Evolutionary conservation across 2,113 vertebrate species (phyloP), one percentile per base, ranked within the genome.

Genomic region (Pagrus major): DNA sequence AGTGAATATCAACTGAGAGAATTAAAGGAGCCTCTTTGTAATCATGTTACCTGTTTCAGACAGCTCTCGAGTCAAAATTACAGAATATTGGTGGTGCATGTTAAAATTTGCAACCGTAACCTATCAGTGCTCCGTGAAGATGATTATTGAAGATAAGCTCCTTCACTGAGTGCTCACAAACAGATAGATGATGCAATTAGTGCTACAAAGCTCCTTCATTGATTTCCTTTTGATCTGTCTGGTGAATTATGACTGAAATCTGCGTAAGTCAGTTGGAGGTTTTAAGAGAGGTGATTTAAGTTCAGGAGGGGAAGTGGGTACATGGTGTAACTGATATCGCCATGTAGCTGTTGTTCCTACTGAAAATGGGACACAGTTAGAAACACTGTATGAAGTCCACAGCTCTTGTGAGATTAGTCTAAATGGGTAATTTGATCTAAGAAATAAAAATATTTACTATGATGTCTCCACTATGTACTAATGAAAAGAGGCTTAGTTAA

Each of bases 131-230:
- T 67, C 23, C 0, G 1, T 58, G 33, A 67, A 33, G 46, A 9
- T 0, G 29, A 25, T 29, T 51, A 44, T 66, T 69, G 9, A 81
- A 60, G 18, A 54, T 49, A 29, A 23, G 23, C 29, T 73, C 12
- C 25, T 61, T 58, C 27, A 37, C 60, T 41, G 16, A 35, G 39
- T 33, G 2, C 63, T 44, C 51, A 59, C 65, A 80, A 61, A 89
- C 64, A 85, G 80, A 87, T 35, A 72, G 46, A 88, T 87, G 87
- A 89, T 74, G 74, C 81, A 90, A 89, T 85, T 86, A 84, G 51
- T 47, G 29, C 73, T 37, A 35, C 79, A 76, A 73, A 78, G 70
- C 58, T 52, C 64, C 59, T 37, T 41, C 41, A 76, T 76, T 71
- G 91, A 92, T 86, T 83, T 84, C 59, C 60, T 65, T 70, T 85